phyloP scores from a whole-genome alignment of 2,888 invertebrate species.

The Apomyelois bistriatella region DNA sequence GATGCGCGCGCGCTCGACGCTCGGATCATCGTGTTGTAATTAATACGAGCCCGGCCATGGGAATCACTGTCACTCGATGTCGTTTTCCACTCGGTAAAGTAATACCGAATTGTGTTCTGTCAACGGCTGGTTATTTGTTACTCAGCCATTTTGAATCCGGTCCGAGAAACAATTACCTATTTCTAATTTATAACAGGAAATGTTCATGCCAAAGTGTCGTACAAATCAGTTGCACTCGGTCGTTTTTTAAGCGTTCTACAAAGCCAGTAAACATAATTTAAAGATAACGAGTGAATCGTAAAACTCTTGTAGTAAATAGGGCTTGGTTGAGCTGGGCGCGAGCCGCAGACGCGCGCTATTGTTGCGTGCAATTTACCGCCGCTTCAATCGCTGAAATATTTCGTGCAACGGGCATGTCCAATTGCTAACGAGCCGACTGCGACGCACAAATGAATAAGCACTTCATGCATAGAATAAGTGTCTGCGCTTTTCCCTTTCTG shows the following conservation, averaged over 20 bases:
- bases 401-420: slow-evolving; percentile 78
- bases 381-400: slow-evolving; percentile 79
- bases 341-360: slow-evolving; percentile 58
- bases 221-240: slow-evolving; percentile 25
- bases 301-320: slow-evolving; percentile 68
- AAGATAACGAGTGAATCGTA: slow-evolving; percentile 74
- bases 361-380: slow-evolving; percentile 76
- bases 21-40: slow-evolving; percentile 71
- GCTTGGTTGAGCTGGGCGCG: slow-evolving; percentile 37
- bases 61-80: slow-evolving; percentile 68
- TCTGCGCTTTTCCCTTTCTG: slow-evolving; percentile 29
- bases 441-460: slow-evolving; percentile 78
- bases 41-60: slow-evolving; percentile 68
- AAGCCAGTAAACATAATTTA: slow-evolving; percentile 57
- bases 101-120: slow-evolving; percentile 58
- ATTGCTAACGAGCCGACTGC: slow-evolving; percentile 78
- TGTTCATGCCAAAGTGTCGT: slow-evolving; percentile 26
- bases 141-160: slow-evolving; percentile 37
- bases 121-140: slow-evolving; percentile 51
- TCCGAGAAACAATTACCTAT: slow-evolving; percentile 40
- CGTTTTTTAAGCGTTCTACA: slow-evolving; percentile 25
- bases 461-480: slow-evolving; percentile 61
- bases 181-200: slow-evolving; percentile 34
- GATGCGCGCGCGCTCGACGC: slow-evolving; percentile 55
- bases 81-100: slow-evolving; percentile 63